Evolutionary conservation across 2,888 invertebrate species (phyloP).

Genomic region (Drosophila lacicola): DNA sequence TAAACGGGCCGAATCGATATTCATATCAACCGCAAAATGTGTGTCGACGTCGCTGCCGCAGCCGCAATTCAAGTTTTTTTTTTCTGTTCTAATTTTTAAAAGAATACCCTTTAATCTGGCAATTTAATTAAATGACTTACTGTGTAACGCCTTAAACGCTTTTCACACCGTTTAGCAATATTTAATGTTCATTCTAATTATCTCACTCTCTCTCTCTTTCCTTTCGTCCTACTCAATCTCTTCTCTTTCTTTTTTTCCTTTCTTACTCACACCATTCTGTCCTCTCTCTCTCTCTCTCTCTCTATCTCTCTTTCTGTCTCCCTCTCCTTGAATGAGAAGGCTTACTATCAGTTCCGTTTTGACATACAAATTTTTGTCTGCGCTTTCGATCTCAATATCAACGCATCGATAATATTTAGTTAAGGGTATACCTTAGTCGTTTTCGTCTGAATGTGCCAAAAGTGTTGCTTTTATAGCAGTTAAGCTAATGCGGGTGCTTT

Average conservation of each 20-base stretch:
- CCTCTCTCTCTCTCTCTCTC: background rate
- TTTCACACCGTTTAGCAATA: too few relatives aligned
- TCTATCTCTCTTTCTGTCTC: background rate
- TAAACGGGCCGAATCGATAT: constrained; percentile 75
- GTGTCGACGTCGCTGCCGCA: constrained; percentile 54
- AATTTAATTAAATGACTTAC: background rate
- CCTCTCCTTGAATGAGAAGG: too few relatives aligned
- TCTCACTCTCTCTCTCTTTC: background rate
- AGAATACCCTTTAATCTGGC: constrained; percentile 12
- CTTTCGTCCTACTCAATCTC: background rate
- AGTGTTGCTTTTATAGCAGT: constrained; percentile 12
- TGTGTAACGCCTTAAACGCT: background rate
- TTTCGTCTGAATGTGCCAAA: background rate
- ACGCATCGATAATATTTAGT: background rate
- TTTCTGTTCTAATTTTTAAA: constrained; percentile 10
- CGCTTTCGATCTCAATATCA: background rate
- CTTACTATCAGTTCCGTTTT: too few relatives aligned
- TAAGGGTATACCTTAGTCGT: constrained; percentile 6
- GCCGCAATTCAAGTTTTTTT: constrained; percentile 32
- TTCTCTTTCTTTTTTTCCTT: background rate
- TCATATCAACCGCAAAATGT: constrained; percentile 80
- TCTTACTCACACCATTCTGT: background rate
- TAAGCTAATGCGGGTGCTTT: constrained; percentile 38
- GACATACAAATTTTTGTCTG: too few relatives aligned
- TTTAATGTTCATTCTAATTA: too few relatives aligned